Evolutionary conservation across 2,888 invertebrate genomes (phyloP).

Genomic region (Tiliacea aurago): DNA sequence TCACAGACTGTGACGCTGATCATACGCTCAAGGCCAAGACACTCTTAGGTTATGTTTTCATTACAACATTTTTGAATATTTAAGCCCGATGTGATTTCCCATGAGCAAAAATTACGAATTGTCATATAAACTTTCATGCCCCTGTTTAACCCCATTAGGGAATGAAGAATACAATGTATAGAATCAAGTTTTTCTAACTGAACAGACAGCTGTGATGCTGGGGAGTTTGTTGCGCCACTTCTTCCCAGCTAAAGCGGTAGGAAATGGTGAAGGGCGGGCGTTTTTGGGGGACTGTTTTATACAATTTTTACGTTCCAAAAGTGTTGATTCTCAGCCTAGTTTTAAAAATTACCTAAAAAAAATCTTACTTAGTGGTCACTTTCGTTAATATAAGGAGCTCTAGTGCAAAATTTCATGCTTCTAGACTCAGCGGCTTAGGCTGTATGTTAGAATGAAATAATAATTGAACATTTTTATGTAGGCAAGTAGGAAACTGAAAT

Average conservation of each 20-base stretch:
- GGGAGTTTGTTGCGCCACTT: no score
- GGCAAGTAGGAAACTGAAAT: background rate
- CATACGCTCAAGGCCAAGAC: background rate
- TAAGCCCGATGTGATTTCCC: background rate
- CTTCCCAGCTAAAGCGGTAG: no score
- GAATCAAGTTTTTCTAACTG: no score
- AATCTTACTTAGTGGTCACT: no score
- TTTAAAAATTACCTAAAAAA: no score
- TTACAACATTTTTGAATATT: background rate
- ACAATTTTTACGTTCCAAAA: no score
- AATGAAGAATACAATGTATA: no score
- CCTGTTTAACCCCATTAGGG: background rate
- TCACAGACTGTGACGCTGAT: background rate
- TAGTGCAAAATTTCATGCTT: background rate
- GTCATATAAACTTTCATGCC: background rate
- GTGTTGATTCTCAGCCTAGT: no score
- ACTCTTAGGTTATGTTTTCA: background rate
- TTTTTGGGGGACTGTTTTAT: no score
- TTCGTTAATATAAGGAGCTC: no score
- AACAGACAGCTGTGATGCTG: no score
- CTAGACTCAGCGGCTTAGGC: background rate
- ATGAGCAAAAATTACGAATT: background rate
- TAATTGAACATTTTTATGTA: background rate
- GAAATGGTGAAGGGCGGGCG: no score
- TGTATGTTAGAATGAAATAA: background rate